Evolutionary conservation across 2,888 invertebrate species (phyloP).

Genomic region (Blastobasis lacticolella): DNA sequence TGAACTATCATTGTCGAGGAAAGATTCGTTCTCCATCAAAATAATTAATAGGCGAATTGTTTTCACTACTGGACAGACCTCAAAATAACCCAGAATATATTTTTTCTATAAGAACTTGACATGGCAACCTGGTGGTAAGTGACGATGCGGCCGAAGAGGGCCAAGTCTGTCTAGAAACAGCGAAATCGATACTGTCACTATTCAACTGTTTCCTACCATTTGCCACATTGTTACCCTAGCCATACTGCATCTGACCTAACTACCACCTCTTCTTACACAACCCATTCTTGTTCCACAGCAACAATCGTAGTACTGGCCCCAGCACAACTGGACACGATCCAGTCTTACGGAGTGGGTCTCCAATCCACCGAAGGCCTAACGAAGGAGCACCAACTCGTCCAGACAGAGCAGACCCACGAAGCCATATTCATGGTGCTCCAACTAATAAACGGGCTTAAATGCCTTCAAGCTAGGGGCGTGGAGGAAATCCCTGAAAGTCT

Average conservation of each 20-base stretch:
- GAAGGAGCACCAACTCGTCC: conserved; percentile 57
- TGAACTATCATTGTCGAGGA: too few relatives aligned
- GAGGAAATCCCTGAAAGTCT: conserved; percentile 84
- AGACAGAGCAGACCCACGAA: conserved; percentile 75
- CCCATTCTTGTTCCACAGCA: conserved; percentile 55
- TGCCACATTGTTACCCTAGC: too few relatives aligned
- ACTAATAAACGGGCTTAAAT: conserved; percentile 86
- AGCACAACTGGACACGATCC: conserved; percentile 83
- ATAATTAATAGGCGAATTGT: too few relatives aligned
- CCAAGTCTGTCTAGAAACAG: too few relatives aligned
- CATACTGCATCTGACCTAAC: neutral
- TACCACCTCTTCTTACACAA: conserved; percentile 20
- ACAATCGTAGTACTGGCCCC: conserved; percentile 84
- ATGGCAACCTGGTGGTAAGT: too few relatives aligned
- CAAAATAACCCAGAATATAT: too few relatives aligned
- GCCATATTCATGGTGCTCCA: conserved; percentile 87
- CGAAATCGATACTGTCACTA: too few relatives aligned
- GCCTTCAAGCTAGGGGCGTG: conserved; percentile 86
- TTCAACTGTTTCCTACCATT: too few relatives aligned
- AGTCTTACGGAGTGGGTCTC: conserved; percentile 78
- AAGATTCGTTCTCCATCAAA: too few relatives aligned
- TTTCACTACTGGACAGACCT: too few relatives aligned
- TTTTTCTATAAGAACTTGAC: too few relatives aligned
- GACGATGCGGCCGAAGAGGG: too few relatives aligned
- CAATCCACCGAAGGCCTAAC: conserved; percentile 69